These are phyloP conservation scores for Daphoenositta chrysoptera DNA, from an alignment of 2,113 vertebrate species.

Conservation along the genomic window DNA sequence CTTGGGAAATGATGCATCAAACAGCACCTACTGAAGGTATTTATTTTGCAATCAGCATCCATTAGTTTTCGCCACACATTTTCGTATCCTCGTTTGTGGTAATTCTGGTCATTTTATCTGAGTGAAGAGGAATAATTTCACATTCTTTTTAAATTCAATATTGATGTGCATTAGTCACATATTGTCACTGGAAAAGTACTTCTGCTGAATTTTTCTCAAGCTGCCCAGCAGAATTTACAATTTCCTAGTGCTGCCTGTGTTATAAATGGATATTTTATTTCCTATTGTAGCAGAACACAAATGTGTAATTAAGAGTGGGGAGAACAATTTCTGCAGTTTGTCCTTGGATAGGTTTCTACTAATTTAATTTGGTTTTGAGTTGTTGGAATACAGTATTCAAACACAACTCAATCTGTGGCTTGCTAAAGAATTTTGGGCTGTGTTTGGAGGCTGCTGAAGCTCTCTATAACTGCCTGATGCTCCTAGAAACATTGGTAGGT, in stretches of 20 bases:
- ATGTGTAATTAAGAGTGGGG: neutral
- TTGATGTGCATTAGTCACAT: neutral
- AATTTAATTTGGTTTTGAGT: neutral
- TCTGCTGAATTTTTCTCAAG: neutral
- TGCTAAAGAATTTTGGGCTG: neutral
- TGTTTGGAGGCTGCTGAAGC: neutral
- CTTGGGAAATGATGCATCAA: neutral
- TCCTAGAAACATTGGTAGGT: neutral
- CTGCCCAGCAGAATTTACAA: neutral
- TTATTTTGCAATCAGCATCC: neutral
- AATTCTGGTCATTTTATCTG: fast-evolving
- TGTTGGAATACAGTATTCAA: neutral
- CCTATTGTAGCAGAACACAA: neutral
- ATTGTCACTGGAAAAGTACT: neutral
- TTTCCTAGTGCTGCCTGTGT: neutral
- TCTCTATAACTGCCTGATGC: neutral
- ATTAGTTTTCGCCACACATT: fast-evolving
- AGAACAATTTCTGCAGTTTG: neutral
- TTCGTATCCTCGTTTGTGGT: neutral
- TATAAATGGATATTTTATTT: neutral
- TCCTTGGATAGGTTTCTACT: neutral
- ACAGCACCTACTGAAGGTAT: neutral
- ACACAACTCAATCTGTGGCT: neutral
- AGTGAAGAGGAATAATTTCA: neutral
- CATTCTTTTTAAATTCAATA: neutral